phyloP scores from a whole-genome alignment of 2,888 invertebrate species.

The Laothoe populi region DNA sequence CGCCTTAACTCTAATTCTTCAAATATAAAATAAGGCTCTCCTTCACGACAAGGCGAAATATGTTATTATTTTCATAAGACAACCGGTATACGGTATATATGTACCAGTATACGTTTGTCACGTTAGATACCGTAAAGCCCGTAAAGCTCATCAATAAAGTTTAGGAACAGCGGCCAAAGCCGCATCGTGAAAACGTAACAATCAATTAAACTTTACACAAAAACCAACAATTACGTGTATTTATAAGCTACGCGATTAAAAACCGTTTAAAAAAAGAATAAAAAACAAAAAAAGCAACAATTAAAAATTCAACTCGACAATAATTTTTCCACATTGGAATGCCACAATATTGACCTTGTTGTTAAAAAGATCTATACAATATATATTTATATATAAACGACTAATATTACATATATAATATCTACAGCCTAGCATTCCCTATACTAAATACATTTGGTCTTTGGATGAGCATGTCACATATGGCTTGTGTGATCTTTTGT shows the following conservation, averaged over 20 bases:
- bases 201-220: slow-evolving; percentile 67
- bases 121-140: slow-evolving; percentile 47
- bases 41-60: slow-evolving; percentile 68
- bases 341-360: slow-evolving; percentile 59
- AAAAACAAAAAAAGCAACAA: slow-evolving; percentile 55
- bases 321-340: slow-evolving; percentile 57
- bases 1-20: slow-evolving; percentile 68
- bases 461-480: slow-evolving; percentile 83
- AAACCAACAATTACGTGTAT: slow-evolving; percentile 59
- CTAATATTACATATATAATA: slow-evolving; percentile 69
- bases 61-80: slow-evolving; percentile 49
- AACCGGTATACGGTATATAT: slow-evolving; percentile 32
- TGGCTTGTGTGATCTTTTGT: slow-evolving; percentile 78
- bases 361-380: slow-evolving; percentile 52
- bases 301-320: slow-evolving; percentile 47
- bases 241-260: slow-evolving; percentile 54
- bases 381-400: slow-evolving; percentile 56
- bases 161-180: slow-evolving; percentile 62
- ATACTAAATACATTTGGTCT: slow-evolving; percentile 83
- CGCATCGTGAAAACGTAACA: slow-evolving; percentile 64
- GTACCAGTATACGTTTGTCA: slow-evolving; percentile 44
- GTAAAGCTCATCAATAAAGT: slow-evolving; percentile 53
- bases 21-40: slow-evolving; percentile 68
- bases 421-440: slow-evolving; percentile 75
- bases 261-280: slow-evolving; percentile 34